Base-by-base conservation (phyloP, 1,140 invertebrate species). In the Homalodisca vitripennis region DNA sequence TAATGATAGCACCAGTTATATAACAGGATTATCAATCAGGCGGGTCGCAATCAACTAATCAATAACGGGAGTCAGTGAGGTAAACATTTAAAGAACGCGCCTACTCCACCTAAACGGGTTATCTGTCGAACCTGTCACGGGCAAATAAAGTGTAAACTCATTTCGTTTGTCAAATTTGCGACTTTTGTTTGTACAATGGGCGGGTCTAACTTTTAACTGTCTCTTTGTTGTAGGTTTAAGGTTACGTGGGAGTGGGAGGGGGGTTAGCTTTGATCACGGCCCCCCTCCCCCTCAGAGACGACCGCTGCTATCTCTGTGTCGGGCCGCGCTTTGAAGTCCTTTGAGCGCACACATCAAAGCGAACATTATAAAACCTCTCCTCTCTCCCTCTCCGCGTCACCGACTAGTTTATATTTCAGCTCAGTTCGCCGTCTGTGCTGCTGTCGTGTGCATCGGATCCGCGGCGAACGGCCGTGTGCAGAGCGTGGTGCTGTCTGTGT, bases 361-460 rank as follows among this genome's bases (percentile, higher is more conserved):
- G 47, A 55, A 60, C 73, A 74, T 74, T 74, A 74, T 74, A 74
- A 74, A 74, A 71, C 70, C 70, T 73, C 73, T 71, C 67, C 70
- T 68, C 70, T 69, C 69, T 66, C 68, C 65, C 51, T 67, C 64
- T 60, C 64, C 53, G 53, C 62, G 70, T 70, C 71, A 71, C 66
- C 68, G 69, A 73, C 73, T 74, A 74, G 73, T 74, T 74, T 74
- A 74, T 74, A 74, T 74, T 74, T 74, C 70, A 71, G 71, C 73
- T 74, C 73, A 72, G 73, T 74, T 60, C 67, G 32, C 22, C 51
- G 55, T 30, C 55, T 60, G 55, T 60, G 29, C 55, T 60, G 55
- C 55, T 26, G 55, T 60, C 55, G 55, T 60, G 55, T 60, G 55
- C 55, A 60, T 60, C 55, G 55, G 22, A 27, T 26, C 55, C 55